phyloP scores from a whole-genome alignment of 2,113 vertebrate genomes.

The Hipposideros armiger region DNA sequence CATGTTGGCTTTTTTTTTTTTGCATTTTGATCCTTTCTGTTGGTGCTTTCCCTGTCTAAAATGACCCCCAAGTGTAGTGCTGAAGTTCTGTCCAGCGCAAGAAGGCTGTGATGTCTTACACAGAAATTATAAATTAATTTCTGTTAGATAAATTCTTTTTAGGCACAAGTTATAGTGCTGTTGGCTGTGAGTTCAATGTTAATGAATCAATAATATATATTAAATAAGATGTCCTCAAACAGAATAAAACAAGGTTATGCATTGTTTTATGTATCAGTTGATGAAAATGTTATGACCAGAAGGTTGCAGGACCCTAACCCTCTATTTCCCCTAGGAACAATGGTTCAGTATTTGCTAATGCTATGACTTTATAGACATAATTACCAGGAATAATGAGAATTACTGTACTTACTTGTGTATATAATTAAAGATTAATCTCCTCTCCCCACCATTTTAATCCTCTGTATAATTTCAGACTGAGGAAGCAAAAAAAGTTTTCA shows the following conservation, averaged over 20 bases:
- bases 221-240: background rate
- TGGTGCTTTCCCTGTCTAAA: slow-evolving; percentile 30
- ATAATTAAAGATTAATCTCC: slow-evolving; percentile 43
- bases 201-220: slow-evolving; percentile 15
- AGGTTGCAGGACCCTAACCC: background rate
- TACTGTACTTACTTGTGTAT: background rate
- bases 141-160: background rate
- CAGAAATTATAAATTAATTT: background rate
- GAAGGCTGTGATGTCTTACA: background rate
- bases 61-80: background rate
- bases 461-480: slow-evolving; percentile 19
- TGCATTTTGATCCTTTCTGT: slow-evolving; percentile 10
- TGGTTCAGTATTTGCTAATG: background rate
- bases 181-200: background rate
- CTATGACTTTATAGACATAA: background rate
- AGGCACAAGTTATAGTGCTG: background rate
- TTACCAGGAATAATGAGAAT: background rate
- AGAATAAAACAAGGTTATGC: background rate
- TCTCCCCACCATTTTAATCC: background rate
- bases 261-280: background rate
- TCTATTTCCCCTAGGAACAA: background rate
- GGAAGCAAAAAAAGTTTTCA: slow-evolving; percentile 37
- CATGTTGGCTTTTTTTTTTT: background rate
- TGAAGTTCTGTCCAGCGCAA: background rate
- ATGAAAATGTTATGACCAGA: slow-evolving; percentile 24